Conservation (phyloP, 2,113 vertebrate genomes). For the Tychaedon coryphoeus region DNA sequence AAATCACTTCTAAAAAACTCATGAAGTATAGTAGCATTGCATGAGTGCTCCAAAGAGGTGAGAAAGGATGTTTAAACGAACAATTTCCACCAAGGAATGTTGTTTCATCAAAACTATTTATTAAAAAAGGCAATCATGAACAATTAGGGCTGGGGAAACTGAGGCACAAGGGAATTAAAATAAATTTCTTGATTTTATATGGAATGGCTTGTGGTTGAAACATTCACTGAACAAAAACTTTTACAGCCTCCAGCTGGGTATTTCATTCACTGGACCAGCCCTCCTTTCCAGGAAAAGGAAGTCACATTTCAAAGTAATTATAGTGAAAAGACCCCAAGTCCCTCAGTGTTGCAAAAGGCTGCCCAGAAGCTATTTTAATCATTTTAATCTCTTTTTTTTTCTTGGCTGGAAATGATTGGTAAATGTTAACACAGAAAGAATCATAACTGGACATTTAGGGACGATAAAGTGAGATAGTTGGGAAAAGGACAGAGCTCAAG, state of each 20-base stretch:
- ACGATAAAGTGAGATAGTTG: background rate
- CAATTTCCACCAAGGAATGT: background rate
- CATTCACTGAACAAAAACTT: constrained; percentile 8
- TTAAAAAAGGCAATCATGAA: background rate
- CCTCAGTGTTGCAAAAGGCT: constrained; percentile 1
- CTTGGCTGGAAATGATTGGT: background rate
- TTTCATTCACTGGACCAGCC: constrained; percentile 25
- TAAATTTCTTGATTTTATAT: background rate
- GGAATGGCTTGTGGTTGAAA: background rate
- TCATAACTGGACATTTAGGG: background rate
- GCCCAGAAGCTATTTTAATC: constrained; percentile 6
- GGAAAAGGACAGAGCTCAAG: background rate
- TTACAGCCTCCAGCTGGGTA: constrained; percentile 38
- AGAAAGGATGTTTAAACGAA: background rate
- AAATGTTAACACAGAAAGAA: background rate
- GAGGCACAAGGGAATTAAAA: constrained; percentile 30
- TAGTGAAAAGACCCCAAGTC: constrained; percentile 19
- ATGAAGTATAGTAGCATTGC: background rate
- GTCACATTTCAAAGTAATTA: constrained; percentile 62
- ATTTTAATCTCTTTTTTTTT: background rate
- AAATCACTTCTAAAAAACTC: background rate
- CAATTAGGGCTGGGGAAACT: constrained; percentile 31
- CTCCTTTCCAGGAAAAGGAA: constrained; percentile 62
- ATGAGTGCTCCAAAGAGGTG: background rate
- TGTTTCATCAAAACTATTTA: background rate